A percentile compares a stretch with the other conserved stretches of the same genome.
These are phyloP conservation scores for Pentalonia nigronervosa DNA, from an alignment of 1,140 invertebrate genomes.

Conservation along the genomic window DNA sequence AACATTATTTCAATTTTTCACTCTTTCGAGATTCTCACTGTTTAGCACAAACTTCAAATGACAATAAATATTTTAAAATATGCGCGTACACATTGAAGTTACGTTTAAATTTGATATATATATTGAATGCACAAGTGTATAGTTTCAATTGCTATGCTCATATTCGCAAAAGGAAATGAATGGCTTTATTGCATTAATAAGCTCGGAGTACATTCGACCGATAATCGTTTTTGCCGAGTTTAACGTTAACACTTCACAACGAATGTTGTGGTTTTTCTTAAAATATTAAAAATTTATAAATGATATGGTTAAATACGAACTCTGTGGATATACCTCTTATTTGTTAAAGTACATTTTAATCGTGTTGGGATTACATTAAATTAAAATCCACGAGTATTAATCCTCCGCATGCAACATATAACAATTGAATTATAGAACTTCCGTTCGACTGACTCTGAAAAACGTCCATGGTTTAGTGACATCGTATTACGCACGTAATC, in stretches of 20 bases:
- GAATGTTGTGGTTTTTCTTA: not conserved
- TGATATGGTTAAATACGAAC: not conserved
- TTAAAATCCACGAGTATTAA: not conserved
- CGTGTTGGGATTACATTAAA: not conserved
- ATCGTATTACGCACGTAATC: slow-evolving; percentile 28
- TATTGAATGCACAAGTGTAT: not conserved
- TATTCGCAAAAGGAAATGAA: not conserved
- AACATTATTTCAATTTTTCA: not conserved
- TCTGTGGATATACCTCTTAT: not conserved
- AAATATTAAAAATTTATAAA: not conserved
- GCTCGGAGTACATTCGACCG: not conserved
- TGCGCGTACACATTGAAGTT: not conserved
- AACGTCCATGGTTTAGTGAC: not conserved
- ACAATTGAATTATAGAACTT: slow-evolving; percentile 5
- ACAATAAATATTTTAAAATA: not conserved
- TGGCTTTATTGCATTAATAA: not conserved
- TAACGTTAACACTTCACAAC: not conserved
- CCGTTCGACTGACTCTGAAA: not conserved
- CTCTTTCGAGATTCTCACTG: not conserved
- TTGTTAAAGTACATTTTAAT: not conserved
- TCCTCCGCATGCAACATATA: not conserved
- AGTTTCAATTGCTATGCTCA: too few relatives aligned
- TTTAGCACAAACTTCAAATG: not conserved
- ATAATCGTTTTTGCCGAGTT: not conserved
- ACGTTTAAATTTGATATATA: not conserved